Evolutionary conservation across 2,888 invertebrate species (phyloP).

Genomic region (Acleris sparsana): DNA sequence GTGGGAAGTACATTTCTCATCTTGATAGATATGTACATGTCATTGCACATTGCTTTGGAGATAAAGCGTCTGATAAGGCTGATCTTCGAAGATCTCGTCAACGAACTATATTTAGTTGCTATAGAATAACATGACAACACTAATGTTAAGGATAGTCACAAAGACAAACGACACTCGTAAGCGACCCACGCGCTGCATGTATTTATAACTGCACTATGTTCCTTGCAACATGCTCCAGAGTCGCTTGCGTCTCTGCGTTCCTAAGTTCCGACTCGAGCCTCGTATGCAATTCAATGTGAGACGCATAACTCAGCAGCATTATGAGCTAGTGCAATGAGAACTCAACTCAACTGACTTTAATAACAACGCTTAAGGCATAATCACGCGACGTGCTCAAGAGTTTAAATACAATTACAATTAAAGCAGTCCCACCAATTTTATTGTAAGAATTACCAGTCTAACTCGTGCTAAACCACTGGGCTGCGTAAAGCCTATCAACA

Average conservation of each 20-base stretch:
- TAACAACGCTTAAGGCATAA: conserved; percentile 6
- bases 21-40: too few species aligned
- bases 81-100: too few species aligned
- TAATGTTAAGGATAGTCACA: conserved; percentile 20
- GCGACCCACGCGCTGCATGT: conserved; percentile 29
- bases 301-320: conserved; percentile 27
- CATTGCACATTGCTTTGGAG: too few species aligned
- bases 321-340: conserved; percentile 12
- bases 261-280: conserved; percentile 20
- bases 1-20: too few species aligned
- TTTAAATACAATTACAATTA: not conserved
- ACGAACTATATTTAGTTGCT: not conserved
- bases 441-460: too few species aligned
- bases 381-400: not conserved
- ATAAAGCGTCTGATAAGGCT: too few species aligned
- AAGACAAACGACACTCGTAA: conserved; percentile 31
- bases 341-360: conserved; percentile 14
- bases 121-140: not conserved
- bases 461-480: too few species aligned
- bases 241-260: conserved; percentile 18
- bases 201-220: conserved; percentile 35
- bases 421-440: not conserved
- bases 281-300: conserved; percentile 31
- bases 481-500: conserved; percentile 3
- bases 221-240: not conserved